These are phyloP conservation scores for Theonella swinhoei DNA, from an alignment of 37 sponge, comb jelly and placozoan genomes.

Conservation along the genomic window DNA sequence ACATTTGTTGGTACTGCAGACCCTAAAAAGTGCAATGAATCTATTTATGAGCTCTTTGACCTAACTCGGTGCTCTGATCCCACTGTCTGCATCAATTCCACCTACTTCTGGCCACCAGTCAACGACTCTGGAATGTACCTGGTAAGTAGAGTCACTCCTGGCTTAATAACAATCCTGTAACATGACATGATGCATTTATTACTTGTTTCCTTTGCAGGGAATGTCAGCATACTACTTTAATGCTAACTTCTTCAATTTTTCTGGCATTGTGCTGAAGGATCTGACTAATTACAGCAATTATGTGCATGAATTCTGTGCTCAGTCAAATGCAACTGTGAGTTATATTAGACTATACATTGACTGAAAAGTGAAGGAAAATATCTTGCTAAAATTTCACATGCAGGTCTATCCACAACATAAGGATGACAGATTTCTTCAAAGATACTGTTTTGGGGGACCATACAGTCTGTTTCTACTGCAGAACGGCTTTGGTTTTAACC, in stretches of 20 bases:
- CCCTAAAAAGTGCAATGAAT: not conserved
- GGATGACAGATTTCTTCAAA: not conserved
- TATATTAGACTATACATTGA: no score
- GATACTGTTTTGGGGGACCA: conserved; percentile 45
- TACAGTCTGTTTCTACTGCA: conserved; percentile 33
- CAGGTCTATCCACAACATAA: no score
- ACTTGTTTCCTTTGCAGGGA: no score
- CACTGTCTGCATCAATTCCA: not conserved
- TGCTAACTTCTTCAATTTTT: not conserved
- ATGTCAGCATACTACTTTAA: not conserved
- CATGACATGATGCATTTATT: no score
- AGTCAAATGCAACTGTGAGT: not conserved
- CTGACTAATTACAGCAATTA: not conserved
- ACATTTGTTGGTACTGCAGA: conserved; percentile 28
- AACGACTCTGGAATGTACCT: not conserved
- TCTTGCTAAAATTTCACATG: no score
- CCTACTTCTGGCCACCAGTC: not conserved
- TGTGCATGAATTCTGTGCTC: not conserved
- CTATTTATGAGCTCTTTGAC: conserved; percentile 8
- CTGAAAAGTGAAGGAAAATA: no score
- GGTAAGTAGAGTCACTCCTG: not conserved
- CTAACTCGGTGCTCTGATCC: not conserved
- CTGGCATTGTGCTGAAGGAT: not conserved
- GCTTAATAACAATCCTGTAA: not conserved
- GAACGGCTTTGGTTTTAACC: conserved; percentile 45